Conservation (phyloP, 2,888 invertebrate species). For the Galeopsomyia nigrocyanea region DNA sequence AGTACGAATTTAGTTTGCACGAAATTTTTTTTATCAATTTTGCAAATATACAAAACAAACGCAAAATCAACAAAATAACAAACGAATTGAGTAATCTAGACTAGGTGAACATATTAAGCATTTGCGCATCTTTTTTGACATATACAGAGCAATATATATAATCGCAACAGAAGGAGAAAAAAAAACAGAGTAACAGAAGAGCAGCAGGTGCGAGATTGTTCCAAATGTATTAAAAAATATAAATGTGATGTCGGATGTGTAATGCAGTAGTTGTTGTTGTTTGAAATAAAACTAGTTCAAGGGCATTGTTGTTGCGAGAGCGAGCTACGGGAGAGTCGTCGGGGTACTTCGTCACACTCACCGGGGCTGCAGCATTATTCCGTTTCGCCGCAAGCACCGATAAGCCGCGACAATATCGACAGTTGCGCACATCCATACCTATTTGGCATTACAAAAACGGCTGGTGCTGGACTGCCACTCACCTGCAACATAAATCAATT, state of each 20-base stretch:
- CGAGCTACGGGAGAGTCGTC: constrained; percentile 55
- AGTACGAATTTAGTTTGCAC: too few species aligned
- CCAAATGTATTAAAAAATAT: constrained; percentile 18
- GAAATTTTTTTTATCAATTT: background rate
- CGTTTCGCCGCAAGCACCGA: constrained; percentile 68
- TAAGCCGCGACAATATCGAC: constrained; percentile 65
- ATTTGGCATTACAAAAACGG: constrained; percentile 69
- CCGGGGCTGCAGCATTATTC: constrained; percentile 66
- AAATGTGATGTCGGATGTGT: constrained; percentile 17
- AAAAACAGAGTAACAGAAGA: constrained; percentile 16
- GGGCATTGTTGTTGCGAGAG: constrained; percentile 59
- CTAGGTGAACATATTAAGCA: constrained; percentile 15
- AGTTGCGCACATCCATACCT: constrained; percentile 67
- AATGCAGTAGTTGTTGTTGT: constrained; percentile 9
- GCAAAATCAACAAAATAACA: constrained; percentile 15
- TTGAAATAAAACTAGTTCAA: constrained; percentile 44
- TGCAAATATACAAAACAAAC: constrained; percentile 6
- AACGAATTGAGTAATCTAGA: constrained; percentile 4
- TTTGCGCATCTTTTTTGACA: background rate
- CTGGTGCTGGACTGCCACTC: constrained; percentile 68
- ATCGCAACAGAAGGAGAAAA: constrained; percentile 22
- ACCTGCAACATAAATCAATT: constrained; percentile 64
- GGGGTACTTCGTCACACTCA: constrained; percentile 65
- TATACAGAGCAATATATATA: constrained; percentile 10
- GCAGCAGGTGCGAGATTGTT: too few species aligned